These are phyloP conservation scores for Xyrichtys novacula DNA, from an alignment of 2,797 vertebrate species.

Conservation along the genomic window DNA sequence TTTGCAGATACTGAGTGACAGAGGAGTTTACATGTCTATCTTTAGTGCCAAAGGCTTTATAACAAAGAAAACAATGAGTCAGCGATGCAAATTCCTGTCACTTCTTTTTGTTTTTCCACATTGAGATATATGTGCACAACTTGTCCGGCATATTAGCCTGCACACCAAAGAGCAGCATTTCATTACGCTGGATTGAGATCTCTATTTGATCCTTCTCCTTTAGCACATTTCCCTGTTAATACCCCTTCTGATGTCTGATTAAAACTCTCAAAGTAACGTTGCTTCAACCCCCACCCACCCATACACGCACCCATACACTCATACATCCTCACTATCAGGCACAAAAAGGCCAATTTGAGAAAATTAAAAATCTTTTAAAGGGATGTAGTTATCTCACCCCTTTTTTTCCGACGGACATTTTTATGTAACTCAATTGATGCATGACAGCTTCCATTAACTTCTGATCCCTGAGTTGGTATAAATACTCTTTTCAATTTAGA, in stretches of 20 bases:
- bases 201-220: conserved; percentile 71
- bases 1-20: conserved; percentile 17
- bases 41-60: conserved; percentile 18
- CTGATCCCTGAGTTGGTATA: conserved; percentile 78
- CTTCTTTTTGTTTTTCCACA: conserved; percentile 13
- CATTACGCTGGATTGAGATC: conserved; percentile 68
- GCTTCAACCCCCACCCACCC: conserved; percentile 24
- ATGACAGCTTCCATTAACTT: conserved; percentile 80
- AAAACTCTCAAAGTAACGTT: conserved; percentile 62
- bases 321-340: conserved; percentile 35
- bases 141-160: conserved; percentile 52
- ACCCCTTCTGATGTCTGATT: conserved; percentile 76
- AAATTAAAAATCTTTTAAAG: conserved; percentile 77
- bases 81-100: conserved; percentile 7
- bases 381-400: conserved; percentile 72
- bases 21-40: conserved; percentile 13
- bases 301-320: conserved; percentile 5
- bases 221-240: conserved; percentile 68
- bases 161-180: conserved; percentile 55
- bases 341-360: conserved; percentile 76
- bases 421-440: conserved; percentile 80
- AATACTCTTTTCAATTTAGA: conserved; percentile 84
- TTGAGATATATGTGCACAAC: conserved; percentile 32
- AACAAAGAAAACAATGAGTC: conserved; percentile 2
- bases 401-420: conserved; percentile 65